phyloP scores from a whole-genome alignment of 1,140 invertebrate genomes.

The Ladona fulva region DNA sequence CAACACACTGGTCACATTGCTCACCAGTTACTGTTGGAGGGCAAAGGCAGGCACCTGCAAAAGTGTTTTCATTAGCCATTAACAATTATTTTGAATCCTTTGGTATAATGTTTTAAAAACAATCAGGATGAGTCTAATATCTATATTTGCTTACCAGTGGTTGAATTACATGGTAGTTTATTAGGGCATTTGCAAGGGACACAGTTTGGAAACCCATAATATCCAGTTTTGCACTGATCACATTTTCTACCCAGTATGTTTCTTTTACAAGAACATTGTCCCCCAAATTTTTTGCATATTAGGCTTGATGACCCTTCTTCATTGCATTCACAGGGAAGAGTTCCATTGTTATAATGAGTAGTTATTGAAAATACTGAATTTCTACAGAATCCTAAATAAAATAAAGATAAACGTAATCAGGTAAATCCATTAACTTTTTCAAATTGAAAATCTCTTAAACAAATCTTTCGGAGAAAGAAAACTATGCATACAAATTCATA shows the following conservation, averaged over 20 bases:
- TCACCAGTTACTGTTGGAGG: constrained; percentile 71
- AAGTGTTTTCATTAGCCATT: constrained; percentile 1
- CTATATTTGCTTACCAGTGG: constrained; percentile 44
- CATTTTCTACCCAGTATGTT: constrained; percentile 92
- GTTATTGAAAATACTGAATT: constrained; percentile 90
- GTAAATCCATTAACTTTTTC: background rate
- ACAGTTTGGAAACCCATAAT: constrained; percentile 92
- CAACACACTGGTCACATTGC: constrained; percentile 78
- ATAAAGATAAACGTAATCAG: constrained; percentile 1
- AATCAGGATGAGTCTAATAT: no score
- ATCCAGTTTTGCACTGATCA: constrained; percentile 82
- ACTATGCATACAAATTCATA: no score
- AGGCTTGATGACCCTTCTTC: constrained; percentile 80
- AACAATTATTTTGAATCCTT: background rate
- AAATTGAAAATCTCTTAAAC: no score
- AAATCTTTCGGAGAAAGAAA: no score
- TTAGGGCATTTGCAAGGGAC: constrained; percentile 76
- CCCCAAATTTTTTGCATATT: constrained; percentile 83
- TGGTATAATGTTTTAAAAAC: background rate
- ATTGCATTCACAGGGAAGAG: constrained; percentile 81
- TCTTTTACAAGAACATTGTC: constrained; percentile 87
- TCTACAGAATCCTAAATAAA: constrained; percentile 65
- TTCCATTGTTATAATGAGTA: constrained; percentile 88
- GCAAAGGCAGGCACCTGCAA: constrained; percentile 64
- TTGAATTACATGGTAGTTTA: constrained; percentile 67